Conservation (phyloP, 2,888 invertebrate genomes). For the Scrobipalpa costella region DNA sequence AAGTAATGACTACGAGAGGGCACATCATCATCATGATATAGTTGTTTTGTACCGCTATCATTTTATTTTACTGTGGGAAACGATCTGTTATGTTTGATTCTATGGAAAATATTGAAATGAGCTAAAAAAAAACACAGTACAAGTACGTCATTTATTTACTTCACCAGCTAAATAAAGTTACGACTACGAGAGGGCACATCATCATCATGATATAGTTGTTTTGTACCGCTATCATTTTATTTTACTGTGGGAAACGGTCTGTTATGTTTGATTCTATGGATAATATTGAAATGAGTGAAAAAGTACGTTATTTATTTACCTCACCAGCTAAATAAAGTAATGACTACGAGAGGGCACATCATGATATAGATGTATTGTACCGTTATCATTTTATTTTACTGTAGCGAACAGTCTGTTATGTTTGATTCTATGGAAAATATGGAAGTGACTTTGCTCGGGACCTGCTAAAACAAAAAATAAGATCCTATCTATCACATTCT, state of each 20-base stretch:
- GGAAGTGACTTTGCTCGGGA: no score
- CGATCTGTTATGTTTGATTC: not conserved
- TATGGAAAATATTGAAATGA: no score
- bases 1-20: not conserved
- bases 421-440: not conserved
- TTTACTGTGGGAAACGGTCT: not conserved
- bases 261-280: not conserved
- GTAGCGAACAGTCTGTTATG: not conserved
- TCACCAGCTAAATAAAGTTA: no score
- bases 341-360: not conserved
- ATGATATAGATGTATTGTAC: constrained; percentile 1
- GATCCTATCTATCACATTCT: no score
- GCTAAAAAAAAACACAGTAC: no score
- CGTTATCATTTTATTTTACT: not conserved
- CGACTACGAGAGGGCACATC: not conserved
- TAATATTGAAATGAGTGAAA: no score
- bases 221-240: not conserved
- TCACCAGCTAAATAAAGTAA: no score
- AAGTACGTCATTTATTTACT: no score
- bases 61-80: not conserved
- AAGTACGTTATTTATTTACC: no score
- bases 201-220: constrained; percentile 1
- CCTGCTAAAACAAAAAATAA: no score
- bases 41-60: not conserved
- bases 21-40: constrained; percentile 1